These are phyloP conservation scores for Tetranychus piercei DNA, from an alignment of 2,888 invertebrate genomes.

Conservation along the genomic window DNA sequence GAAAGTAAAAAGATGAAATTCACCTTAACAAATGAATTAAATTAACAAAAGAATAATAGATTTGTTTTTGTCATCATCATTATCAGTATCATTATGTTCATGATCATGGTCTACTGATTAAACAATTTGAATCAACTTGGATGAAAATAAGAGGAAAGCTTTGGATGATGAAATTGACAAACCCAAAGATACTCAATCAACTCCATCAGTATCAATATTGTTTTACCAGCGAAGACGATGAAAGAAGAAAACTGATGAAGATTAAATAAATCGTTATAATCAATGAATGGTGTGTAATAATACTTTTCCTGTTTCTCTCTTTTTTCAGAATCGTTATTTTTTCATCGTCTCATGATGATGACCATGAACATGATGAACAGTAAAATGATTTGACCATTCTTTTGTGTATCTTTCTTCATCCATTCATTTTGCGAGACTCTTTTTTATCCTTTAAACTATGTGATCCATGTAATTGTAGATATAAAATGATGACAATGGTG, in stretches of 20 bases:
- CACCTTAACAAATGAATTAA: too few species aligned
- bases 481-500: neutral
- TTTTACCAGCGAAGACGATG: neutral
- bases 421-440: neutral
- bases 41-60: too few species aligned
- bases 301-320: neutral
- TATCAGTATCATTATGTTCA: too few species aligned
- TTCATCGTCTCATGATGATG: too few species aligned
- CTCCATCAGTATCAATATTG: neutral
- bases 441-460: neutral
- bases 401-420: neutral
- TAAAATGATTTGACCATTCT: neutral
- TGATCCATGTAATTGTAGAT: neutral
- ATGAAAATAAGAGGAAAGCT: neutral
- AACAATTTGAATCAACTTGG: neutral
- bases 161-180: neutral
- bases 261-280: neutral
- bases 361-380: neutral
- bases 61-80: too few species aligned
- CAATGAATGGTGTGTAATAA: neutral
- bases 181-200: too few species aligned
- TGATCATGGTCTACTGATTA: neutral
- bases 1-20: too few species aligned
- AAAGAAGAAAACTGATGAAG: neutral
- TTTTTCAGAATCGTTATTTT: neutral